Evolutionary conservation across 2,888 invertebrate species (phyloP).

Genomic region (Sesamia inferens): DNA sequence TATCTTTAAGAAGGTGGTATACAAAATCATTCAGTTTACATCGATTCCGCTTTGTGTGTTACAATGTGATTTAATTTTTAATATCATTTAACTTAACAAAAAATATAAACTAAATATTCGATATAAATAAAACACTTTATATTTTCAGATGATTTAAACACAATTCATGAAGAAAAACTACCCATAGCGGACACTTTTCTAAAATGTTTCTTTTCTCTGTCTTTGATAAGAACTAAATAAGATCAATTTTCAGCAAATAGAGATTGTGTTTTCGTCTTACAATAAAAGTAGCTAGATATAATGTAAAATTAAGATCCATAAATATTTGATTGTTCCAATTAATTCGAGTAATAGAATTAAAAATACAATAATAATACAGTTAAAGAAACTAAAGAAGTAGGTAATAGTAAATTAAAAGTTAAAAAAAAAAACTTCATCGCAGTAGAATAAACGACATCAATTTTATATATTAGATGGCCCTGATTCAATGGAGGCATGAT

Average conservation of each 20-base stretch:
- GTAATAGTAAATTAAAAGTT: no score
- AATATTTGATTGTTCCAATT: conserved; percentile 32
- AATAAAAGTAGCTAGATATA: neutral
- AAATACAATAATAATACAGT: no score
- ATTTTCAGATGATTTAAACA: neutral
- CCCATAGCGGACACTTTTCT: no score
- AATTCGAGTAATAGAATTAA: conserved; percentile 26
- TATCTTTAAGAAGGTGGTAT: neutral
- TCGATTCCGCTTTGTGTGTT: neutral
- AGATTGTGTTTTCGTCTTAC: conserved; percentile 8
- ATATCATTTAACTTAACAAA: neutral
- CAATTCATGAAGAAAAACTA: neutral
- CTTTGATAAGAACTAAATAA: neutral
- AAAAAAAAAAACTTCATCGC: conserved; percentile 19
- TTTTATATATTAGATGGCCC: neutral
- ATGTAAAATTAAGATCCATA: conserved; percentile 32
- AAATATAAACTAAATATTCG: neutral
- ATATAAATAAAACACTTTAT: neutral
- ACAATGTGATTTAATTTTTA: neutral
- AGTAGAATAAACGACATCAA: neutral
- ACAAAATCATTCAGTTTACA: neutral
- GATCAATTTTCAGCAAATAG: conserved; percentile 2
- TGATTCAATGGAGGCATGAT: neutral
- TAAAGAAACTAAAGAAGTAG: no score
- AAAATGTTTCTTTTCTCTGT: neutral